Conservation (phyloP, 2,888 invertebrate species). For the Aspidiotus destructor region DNA sequence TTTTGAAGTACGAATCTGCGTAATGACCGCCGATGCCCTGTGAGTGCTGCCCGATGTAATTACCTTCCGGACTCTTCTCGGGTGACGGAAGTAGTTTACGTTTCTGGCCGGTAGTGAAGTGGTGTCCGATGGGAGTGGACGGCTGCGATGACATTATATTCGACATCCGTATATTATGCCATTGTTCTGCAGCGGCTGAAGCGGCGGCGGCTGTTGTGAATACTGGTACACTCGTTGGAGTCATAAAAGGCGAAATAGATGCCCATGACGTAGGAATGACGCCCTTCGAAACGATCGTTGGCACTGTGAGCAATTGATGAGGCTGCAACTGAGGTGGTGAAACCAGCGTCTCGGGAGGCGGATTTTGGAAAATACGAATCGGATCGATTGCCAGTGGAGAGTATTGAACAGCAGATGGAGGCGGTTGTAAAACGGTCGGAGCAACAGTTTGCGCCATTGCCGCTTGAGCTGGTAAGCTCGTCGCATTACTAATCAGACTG, state of each 20-base stretch:
- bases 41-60: constrained; percentile 47
- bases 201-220: constrained; percentile 13
- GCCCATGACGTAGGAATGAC: constrained; percentile 7
- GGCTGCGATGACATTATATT: constrained; percentile 27
- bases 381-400: constrained; percentile 3
- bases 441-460: not conserved
- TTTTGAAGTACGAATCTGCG: constrained; percentile 45
- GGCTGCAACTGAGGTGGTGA: not conserved
- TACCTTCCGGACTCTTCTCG: constrained; percentile 46
- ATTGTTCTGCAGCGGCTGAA: constrained; percentile 1
- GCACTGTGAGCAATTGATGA: not conserved
- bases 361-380: not conserved
- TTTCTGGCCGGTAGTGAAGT: constrained; percentile 40
- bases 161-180: constrained; percentile 6
- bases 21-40: constrained; percentile 49
- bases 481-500: constrained; percentile 40
- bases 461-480: not conserved
- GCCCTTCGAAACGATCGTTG: not conserved
- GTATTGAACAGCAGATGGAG: not conserved
- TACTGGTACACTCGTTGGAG: constrained; percentile 3
- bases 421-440: not conserved
- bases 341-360: not conserved
- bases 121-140: constrained; percentile 37
- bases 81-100: constrained; percentile 45
- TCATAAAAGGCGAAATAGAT: constrained; percentile 19